A percentile compares a stretch with the other conserved stretches of the same genome.
phyloP scores from a whole-genome alignment of 2,797 vertebrate genomes.

The Myotis findleyi region DNA sequence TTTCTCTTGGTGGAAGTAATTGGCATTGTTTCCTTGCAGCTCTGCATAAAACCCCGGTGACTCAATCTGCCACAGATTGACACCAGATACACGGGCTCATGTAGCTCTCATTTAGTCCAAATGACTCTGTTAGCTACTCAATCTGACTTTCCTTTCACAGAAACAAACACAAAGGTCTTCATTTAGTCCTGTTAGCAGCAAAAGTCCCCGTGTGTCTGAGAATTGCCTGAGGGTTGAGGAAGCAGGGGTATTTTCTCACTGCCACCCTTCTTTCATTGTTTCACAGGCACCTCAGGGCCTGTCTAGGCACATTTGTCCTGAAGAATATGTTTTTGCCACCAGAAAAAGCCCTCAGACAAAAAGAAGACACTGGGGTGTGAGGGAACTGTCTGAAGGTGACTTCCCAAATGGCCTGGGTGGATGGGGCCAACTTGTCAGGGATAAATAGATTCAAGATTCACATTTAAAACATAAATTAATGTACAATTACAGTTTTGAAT shows the following conservation, averaged over 20 bases:
- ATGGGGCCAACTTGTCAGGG: neutral
- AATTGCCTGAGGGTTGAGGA: no score
- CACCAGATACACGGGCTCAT: constrained; percentile 53
- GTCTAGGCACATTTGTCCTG: neutral
- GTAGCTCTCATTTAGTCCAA: constrained; percentile 47
- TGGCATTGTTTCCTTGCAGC: constrained; percentile 24
- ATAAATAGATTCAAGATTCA: neutral
- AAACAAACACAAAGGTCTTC: neutral
- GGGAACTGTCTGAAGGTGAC: neutral
- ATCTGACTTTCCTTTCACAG: neutral
- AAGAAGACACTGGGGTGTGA: neutral
- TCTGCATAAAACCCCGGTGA: constrained; percentile 40
- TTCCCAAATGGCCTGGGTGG: neutral
- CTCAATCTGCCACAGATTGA: constrained; percentile 4
- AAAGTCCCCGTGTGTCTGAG: neutral
- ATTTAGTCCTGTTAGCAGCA: neutral
- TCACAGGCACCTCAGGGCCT: neutral
- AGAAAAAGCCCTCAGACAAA: neutral
- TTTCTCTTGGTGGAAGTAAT: constrained; percentile 60
- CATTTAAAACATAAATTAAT: neutral
- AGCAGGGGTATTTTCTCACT: neutral
- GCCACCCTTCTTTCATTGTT: neutral
- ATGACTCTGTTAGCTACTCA: neutral
- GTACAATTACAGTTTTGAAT: neutral
- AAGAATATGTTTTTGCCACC: neutral